Conservation (phyloP, 1,140 invertebrate genomes). For the Acromyrmex heyeri region DNA sequence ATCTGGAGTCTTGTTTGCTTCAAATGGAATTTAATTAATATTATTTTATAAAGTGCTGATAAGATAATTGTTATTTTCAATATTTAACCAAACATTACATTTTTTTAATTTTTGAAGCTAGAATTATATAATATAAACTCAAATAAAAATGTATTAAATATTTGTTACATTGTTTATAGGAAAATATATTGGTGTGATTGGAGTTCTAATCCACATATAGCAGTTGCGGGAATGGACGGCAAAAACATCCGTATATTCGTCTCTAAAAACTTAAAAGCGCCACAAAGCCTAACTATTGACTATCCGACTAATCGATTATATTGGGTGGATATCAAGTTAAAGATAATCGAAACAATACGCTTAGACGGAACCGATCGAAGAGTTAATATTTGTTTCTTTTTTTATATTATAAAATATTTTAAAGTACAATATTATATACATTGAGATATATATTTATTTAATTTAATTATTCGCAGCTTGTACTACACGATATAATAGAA, state of each 20-base stretch:
- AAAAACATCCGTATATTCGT: constrained; percentile 86
- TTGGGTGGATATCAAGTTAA: constrained; percentile 92
- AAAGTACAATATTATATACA: not conserved
- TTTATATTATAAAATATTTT: constrained; percentile 18
- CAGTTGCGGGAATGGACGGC: constrained; percentile 95
- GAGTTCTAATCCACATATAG: constrained; percentile 91
- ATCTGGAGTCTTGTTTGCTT: not conserved
- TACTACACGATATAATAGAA: constrained; percentile 88
- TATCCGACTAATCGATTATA: constrained; percentile 92
- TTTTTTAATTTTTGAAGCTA: not conserved
- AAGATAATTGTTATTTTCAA: not conserved
- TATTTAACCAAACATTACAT: not conserved
- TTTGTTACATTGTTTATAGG: constrained; percentile 80
- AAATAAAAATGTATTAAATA: constrained; percentile 16
- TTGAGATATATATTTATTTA: not conserved
- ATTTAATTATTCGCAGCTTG: constrained; percentile 75
- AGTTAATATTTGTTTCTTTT: constrained; percentile 69
- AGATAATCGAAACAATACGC: constrained; percentile 91
- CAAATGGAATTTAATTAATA: no score
- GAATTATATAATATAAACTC: not conserved
- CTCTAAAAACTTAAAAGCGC: constrained; percentile 91
- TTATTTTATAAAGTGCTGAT: constrained; percentile 2
- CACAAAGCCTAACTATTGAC: constrained; percentile 96
- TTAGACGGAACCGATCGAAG: constrained; percentile 91
- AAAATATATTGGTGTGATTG: constrained; percentile 96